phyloP scores from a whole-genome alignment of 2,888 invertebrate genomes.

The Phyllotreta striolata region DNA sequence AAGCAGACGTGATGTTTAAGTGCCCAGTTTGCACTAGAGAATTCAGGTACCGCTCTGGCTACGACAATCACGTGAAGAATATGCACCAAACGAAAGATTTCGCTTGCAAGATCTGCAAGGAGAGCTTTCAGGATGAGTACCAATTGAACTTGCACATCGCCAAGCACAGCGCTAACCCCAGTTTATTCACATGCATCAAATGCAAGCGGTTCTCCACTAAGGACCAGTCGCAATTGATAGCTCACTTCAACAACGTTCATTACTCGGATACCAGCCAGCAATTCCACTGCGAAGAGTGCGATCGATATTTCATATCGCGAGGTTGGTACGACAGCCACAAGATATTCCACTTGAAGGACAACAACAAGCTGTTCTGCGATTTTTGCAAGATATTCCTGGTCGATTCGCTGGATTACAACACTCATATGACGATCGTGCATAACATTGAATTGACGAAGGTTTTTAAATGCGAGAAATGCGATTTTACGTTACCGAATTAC shows the following conservation, averaged over 20 bases:
- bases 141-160: slow-evolving; percentile 25
- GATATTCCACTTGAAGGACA: slow-evolving; percentile 60
- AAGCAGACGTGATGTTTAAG: slow-evolving; percentile 1
- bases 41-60: not conserved
- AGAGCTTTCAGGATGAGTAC: slow-evolving; percentile 39
- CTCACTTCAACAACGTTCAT: slow-evolving; percentile 43
- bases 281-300: slow-evolving; percentile 64
- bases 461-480: slow-evolving; percentile 24
- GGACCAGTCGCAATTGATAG: slow-evolving; percentile 20
- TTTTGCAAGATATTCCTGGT: not conserved
- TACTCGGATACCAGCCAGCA: slow-evolving; percentile 51
- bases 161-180: slow-evolving; percentile 4
- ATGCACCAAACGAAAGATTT: slow-evolving; percentile 47
- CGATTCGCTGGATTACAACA: not conserved
- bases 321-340: slow-evolving; percentile 65
- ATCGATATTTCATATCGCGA: slow-evolving; percentile 64
- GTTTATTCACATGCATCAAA: slow-evolving; percentile 10
- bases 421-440: not conserved
- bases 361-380: not conserved
- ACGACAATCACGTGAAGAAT: slow-evolving; percentile 4
- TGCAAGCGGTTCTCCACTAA: slow-evolving; percentile 20
- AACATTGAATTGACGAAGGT: not conserved
- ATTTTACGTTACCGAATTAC: slow-evolving; percentile 47
- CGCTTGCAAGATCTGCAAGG: slow-evolving; percentile 53
- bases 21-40: slow-evolving; percentile 25